These are phyloP conservation scores for Tiliacea aurago DNA, from an alignment of 2,888 invertebrate genomes.

Conservation along the genomic window DNA sequence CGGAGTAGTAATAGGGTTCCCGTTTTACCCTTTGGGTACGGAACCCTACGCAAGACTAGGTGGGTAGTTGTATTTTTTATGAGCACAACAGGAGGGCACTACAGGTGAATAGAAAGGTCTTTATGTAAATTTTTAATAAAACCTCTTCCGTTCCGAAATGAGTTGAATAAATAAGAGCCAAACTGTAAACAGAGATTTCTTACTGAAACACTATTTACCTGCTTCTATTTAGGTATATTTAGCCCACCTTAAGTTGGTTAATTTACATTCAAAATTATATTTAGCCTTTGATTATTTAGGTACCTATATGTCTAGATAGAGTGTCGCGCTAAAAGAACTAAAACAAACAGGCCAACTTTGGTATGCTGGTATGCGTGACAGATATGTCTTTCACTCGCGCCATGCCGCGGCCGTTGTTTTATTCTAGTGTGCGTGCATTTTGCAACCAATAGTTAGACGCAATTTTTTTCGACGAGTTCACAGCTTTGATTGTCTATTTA, in stretches of 20 bases:
- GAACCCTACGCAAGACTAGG: constrained; percentile 30
- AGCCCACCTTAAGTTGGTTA: background rate
- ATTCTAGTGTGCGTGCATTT: too few relatives aligned
- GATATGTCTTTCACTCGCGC: too few relatives aligned
- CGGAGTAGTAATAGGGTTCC: too few relatives aligned
- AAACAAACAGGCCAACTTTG: too few relatives aligned
- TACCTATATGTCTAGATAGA: too few relatives aligned
- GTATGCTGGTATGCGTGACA: too few relatives aligned
- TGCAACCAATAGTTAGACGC: too few relatives aligned
- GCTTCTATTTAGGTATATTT: constrained; percentile 31
- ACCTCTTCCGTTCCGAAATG: constrained; percentile 66
- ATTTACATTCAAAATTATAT: constrained; percentile 11
- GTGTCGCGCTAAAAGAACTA: too few relatives aligned
- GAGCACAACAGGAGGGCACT: constrained; percentile 59
- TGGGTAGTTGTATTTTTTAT: constrained; percentile 69
- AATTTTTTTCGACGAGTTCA: too few relatives aligned
- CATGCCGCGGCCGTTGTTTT: too few relatives aligned
- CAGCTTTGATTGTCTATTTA: too few relatives aligned
- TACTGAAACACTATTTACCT: constrained; percentile 42
- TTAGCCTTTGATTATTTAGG: background rate
- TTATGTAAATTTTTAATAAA: constrained; percentile 72
- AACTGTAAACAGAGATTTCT: constrained; percentile 51
- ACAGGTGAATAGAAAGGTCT: constrained; percentile 66
- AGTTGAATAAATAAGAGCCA: constrained; percentile 69
- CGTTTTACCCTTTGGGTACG: too few relatives aligned